Base-by-base conservation (phyloP, 2,888 invertebrate species). In the Artemia sinica region DNA sequence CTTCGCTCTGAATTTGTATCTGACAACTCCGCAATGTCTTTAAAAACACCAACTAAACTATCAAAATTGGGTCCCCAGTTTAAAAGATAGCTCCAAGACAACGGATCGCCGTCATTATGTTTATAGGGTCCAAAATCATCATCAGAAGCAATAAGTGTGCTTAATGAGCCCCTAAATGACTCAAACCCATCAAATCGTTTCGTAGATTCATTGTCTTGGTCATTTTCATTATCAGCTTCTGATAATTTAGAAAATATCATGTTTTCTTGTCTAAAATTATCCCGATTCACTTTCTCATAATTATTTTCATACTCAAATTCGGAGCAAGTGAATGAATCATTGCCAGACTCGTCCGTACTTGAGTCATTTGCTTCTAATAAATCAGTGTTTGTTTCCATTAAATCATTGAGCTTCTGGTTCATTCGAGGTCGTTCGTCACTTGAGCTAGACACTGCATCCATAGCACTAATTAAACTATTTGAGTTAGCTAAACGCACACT, bases 61-160 rank as follows among this genome's bases (percentile, higher is more conserved):
- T 94, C 91, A 78, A 93, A 95, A 79, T 92, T 94, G 28, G 93
- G 91, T 10, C 94, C 93, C 93, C 94, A 95, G 79, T 94, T 94
- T 70, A 95, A 83, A 72, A 94, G 80, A 77, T 93, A 92, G 76
- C 95, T 93, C 91, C 93, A 94, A 69, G 92, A 90, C 66, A 94
- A 82, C 7, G 89, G 86, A 50, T 75, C 73, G 67, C 86, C 88
- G 75, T 86, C 87, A 1, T 86, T 84, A 72, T 89, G 88, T 73
- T 90, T 82, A 76, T 91, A 91, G 28, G 89, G 86, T 67, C 88
- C 87, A 68, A 91, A 79, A 77, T 92, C 92, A 77, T 94, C 93
- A 77, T 94, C 93, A 51, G 92, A 91, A 52, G 94, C 93, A 71
- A 93, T 91, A 74, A 93, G 81, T 71, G 93, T 94, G 77, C 93